Percentiles rank a stretch among this genome's conserved stretches.
These are phyloP conservation scores for Amiota minor DNA, from an alignment of 2,888 invertebrate genomes.

Conservation along the genomic window DNA sequence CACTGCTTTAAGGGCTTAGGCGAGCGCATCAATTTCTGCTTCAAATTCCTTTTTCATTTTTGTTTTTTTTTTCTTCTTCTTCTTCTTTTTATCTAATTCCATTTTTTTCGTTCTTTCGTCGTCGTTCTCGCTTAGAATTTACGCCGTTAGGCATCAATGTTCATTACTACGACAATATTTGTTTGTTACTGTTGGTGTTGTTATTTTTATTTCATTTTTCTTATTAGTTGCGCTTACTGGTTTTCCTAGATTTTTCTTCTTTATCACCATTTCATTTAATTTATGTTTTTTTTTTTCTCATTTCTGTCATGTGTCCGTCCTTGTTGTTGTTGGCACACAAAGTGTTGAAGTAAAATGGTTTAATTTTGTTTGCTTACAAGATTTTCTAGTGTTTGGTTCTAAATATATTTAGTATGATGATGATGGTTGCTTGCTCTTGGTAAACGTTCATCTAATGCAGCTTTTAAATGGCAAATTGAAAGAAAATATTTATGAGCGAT, in stretches of 20 bases:
- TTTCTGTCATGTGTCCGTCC: neutral
- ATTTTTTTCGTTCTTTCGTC: neutral
- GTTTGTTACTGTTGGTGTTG: neutral
- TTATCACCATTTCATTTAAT: neutral
- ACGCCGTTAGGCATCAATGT: neutral
- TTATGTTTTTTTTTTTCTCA: neutral
- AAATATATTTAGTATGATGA: conserved; percentile 9
- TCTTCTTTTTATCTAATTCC: neutral
- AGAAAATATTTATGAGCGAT: neutral
- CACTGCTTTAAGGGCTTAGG: conserved; percentile 56
- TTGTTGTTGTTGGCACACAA: neutral
- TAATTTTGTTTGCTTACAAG: conserved; percentile 17
- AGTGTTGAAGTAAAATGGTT: conserved; percentile 15
- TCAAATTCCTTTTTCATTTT: neutral
- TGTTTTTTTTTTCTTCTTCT: neutral
- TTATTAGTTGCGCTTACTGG: conserved; percentile 5
- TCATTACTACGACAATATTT: no score
- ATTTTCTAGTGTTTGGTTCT: conserved; percentile 17
- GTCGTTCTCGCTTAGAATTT: neutral
- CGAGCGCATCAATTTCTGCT: conserved; percentile 27
- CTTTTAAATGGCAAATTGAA: conserved; percentile 21
- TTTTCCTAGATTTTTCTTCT: neutral
- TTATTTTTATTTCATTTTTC: neutral
- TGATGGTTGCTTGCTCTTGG: no score
- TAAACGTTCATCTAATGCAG: conserved; percentile 4